phyloP scores from a whole-genome alignment of 2,888 invertebrate species.

The Incurvaria masculella region DNA sequence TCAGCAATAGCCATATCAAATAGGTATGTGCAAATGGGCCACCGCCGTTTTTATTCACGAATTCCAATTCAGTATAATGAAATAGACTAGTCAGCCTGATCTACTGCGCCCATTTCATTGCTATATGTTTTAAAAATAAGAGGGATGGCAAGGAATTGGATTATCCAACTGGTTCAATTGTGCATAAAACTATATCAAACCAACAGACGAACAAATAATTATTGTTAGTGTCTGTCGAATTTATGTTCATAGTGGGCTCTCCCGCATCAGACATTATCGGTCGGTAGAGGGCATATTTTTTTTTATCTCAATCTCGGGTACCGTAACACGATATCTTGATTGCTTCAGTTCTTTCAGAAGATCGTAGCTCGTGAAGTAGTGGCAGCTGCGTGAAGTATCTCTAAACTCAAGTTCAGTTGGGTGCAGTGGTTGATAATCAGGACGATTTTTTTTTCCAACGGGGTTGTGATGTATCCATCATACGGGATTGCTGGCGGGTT shows the following conservation, averaged over 20 bases:
- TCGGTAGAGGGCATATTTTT: background rate
- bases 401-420: too few species aligned
- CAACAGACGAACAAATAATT: background rate
- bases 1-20: too few species aligned
- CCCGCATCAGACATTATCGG: background rate
- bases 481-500: too few species aligned
- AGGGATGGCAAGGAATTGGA: background rate
- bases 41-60: background rate
- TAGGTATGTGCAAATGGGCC: too few species aligned
- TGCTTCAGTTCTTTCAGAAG: background rate
- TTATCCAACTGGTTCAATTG: background rate
- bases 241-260: background rate
- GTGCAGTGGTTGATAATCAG: too few species aligned
- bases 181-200: background rate
- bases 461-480: too few species aligned
- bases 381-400: too few species aligned
- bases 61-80: background rate
- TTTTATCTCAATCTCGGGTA: background rate
- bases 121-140: background rate
- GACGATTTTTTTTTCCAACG: too few species aligned
- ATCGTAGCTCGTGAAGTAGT: background rate
- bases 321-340: background rate
- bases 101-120: conserved; percentile 1
- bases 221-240: background rate
- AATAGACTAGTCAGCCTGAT: background rate